A percentile compares a stretch with the other conserved stretches of the same genome.
Evolutionary conservation across 2,888 invertebrate species (phyloP).

Genomic region (Euphydryas editha): DNA sequence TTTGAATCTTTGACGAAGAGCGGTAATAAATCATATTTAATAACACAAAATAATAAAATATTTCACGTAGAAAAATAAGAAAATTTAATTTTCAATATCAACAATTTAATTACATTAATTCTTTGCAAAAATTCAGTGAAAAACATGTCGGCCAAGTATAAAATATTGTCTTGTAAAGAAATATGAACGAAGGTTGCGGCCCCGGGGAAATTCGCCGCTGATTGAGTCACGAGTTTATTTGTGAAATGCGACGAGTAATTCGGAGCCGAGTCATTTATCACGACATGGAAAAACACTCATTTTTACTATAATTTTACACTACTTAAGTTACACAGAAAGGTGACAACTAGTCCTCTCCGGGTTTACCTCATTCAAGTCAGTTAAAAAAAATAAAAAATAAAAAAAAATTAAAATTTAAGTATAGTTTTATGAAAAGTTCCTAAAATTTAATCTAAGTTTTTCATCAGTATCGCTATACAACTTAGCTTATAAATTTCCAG

Average conservation of each 20-base stretch:
- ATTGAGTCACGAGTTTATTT: constrained; percentile 7
- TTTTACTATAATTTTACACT: background rate
- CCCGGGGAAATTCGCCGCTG: background rate
- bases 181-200: constrained; percentile 3
- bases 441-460: too few relatives aligned
- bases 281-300: background rate
- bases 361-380: too few relatives aligned
- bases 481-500: too few relatives aligned
- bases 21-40: background rate
- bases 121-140: background rate
- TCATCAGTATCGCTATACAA: too few relatives aligned
- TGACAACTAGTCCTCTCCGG: too few relatives aligned
- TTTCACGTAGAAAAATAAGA: background rate
- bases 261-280: background rate
- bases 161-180: constrained; percentile 5
- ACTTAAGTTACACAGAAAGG: background rate
- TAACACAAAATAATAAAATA: background rate
- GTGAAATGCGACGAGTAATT: background rate
- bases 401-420: too few relatives aligned
- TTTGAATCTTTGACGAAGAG: background rate
- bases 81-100: background rate
- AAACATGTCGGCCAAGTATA: background rate
- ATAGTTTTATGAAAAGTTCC: too few relatives aligned
- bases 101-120: background rate
- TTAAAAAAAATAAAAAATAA: too few relatives aligned